Percentiles rank a stretch among this genome's conserved stretches.
These are phyloP conservation scores for Coregonus suidteri DNA, from an alignment of 2,797 vertebrate genomes.

Conservation along the genomic window DNA sequence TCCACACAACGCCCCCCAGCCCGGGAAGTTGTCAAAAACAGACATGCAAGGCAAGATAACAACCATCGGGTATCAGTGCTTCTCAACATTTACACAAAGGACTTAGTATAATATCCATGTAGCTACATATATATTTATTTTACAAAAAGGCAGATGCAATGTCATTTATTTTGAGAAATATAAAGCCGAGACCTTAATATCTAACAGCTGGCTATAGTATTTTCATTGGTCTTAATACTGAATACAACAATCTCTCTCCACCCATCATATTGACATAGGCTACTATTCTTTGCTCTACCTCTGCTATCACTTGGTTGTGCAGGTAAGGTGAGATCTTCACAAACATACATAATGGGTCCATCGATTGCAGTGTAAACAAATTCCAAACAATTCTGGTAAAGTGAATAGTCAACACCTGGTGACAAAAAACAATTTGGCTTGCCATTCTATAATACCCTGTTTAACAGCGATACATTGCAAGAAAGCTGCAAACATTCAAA, in stretches of 20 bases:
- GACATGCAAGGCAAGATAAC: slow-evolving; percentile 19
- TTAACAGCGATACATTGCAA: slow-evolving; percentile 13
- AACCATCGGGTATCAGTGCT: slow-evolving; percentile 32
- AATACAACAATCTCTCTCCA: slow-evolving; percentile 17
- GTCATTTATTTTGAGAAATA: slow-evolving; percentile 38
- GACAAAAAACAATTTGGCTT: not conserved
- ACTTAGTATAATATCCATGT: slow-evolving; percentile 23
- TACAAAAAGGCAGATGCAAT: slow-evolving; percentile 59
- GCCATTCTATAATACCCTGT: not conserved
- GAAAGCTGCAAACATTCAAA: slow-evolving; percentile 26
- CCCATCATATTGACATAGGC: slow-evolving; percentile 22
- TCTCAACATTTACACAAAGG: slow-evolving; percentile 5
- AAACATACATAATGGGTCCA: not conserved
- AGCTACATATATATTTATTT: slow-evolving; percentile 35
- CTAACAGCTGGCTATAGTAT: slow-evolving; percentile 39
- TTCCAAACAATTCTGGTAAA: not conserved
- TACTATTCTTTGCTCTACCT: slow-evolving; percentile 26
- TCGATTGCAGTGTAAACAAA: not conserved
- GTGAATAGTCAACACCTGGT: slow-evolving; percentile 8
- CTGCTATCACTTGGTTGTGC: slow-evolving; percentile 32
- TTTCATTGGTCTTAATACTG: slow-evolving; percentile 40
- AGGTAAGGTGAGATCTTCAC: not conserved
- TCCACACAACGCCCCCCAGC: slow-evolving; percentile 17
- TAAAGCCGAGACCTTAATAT: slow-evolving; percentile 4
- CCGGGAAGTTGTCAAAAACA: not conserved